A percentile compares a stretch with the other conserved stretches of the same genome.
Conservation (phyloP, 2,888 invertebrate genomes). For the Andrena trimmerana region DNA sequence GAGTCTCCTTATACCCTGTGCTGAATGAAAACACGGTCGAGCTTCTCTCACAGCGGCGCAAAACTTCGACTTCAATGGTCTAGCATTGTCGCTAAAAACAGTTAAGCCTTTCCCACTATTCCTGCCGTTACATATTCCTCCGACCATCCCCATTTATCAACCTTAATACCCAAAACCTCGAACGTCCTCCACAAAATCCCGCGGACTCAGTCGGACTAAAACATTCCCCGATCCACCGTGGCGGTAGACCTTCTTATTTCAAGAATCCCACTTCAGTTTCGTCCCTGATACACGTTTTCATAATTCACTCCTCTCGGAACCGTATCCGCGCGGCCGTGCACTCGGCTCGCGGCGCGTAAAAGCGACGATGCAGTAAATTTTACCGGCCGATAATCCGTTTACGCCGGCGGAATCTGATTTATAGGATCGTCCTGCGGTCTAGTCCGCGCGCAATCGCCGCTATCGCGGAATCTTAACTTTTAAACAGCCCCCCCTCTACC, state of each 20-base stretch:
- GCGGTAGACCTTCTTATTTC: neutral
- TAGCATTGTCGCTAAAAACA: too few relatives aligned
- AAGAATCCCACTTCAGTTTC: neutral
- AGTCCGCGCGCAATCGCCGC: slow-evolving; percentile 48
- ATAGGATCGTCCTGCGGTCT: slow-evolving; percentile 64
- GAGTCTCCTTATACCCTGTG: too few relatives aligned
- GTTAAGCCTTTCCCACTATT: too few relatives aligned
- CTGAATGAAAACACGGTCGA: too few relatives aligned
- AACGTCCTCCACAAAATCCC: neutral
- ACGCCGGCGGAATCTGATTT: slow-evolving; percentile 63
- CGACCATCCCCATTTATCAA: too few relatives aligned
- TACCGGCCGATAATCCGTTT: slow-evolving; percentile 70
- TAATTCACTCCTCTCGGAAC: slow-evolving; percentile 12
- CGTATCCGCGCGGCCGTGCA: neutral
- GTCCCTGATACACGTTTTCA: slow-evolving; percentile 21
- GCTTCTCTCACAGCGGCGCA: too few relatives aligned
- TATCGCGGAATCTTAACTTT: slow-evolving; percentile 54
- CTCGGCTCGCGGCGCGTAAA: slow-evolving; percentile 23
- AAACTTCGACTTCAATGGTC: too few relatives aligned
- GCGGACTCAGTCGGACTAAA: neutral
- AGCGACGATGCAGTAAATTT: slow-evolving; percentile 66
- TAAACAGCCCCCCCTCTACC: slow-evolving; percentile 14
- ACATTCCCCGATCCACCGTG: neutral
- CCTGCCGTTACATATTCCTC: too few relatives aligned
- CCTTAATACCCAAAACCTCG: too few relatives aligned